Base-by-base conservation (phyloP, 2,113 vertebrate genomes). In the Himantopus leucocephalus region DNA sequence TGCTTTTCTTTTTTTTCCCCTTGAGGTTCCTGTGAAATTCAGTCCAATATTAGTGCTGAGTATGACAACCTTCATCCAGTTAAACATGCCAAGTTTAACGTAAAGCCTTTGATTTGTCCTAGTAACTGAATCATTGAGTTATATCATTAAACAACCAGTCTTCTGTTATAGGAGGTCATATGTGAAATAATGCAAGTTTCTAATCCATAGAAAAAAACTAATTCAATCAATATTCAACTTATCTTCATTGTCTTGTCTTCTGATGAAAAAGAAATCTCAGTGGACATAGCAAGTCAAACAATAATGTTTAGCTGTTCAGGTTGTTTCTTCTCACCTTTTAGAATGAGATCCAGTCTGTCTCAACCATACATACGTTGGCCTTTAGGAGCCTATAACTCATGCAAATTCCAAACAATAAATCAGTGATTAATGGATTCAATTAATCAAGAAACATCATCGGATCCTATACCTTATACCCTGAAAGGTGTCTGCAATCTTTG, bases 1-100 rank as follows among this genome's bases (percentile, higher is more conserved):
- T 16, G 4, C 5, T 4, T 43, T n/a, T 26, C 1, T 35, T 55
- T n/a, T 30, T 41, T 60, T 56, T 22, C 0, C 6, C 8, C 18
- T 56, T 71, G 20, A 32, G 2, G 1, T 75, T 76, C 34, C 14
- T 71, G 29, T 58, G 30, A 71, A 87, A 85, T 59, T 71, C 43
- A 47, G 11, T 37, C 26, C 18, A 78, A 2, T 71, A 52, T 35
- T 84, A 64, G 11, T 16, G 12, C 29, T 62, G 27, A 32, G 2
- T 43, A 29, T 66, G 18, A 26, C 20, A 56, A 50, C 11, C 27
- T 52, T 75, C 20, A 26, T 8, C 2, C 20, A 15, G 21, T 39
- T 68, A 85, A 74, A 64, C 1, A 34, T 37, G 11, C 1, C 7
- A 6, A 9, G 2, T n/a, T 76, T 88, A 88, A 58, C 2, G 6